Conservation (phyloP, 2,797 vertebrate species). For the Eutrigla gurnardus region DNA sequence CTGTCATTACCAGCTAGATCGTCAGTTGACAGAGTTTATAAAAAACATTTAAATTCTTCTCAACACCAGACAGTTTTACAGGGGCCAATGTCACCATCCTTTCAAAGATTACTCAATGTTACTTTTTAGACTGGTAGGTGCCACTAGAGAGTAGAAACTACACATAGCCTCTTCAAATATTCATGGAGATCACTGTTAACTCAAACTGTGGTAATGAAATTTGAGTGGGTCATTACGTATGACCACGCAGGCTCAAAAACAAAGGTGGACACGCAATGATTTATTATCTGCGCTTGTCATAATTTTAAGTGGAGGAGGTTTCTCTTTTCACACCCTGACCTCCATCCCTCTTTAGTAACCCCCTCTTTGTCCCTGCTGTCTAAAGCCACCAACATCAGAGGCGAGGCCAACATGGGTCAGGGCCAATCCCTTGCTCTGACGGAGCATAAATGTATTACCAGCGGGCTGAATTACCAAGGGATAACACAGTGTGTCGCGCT, state of each 20-base stretch:
- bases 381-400: constrained; percentile 73
- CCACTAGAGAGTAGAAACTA: constrained; percentile 1
- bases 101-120: constrained; percentile 29
- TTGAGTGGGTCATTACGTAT: constrained; percentile 31
- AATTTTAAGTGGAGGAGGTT: constrained; percentile 58
- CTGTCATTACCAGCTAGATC: not conserved
- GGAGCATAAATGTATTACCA: constrained; percentile 81
- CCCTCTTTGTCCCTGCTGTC: constrained; percentile 71
- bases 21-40: constrained; percentile 1
- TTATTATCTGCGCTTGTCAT: constrained; percentile 57
- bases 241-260: constrained; percentile 28
- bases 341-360: constrained; percentile 68
- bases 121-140: constrained; percentile 4
- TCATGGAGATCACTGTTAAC: constrained; percentile 43
- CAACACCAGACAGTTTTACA: not conserved
- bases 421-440: constrained; percentile 79
- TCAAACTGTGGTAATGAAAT: constrained; percentile 44
- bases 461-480: constrained; percentile 74
- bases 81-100: not conserved
- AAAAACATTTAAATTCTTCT: constrained; percentile 19
- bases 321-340: constrained; percentile 65
- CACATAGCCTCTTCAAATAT: constrained; percentile 47
- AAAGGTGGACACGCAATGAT: constrained; percentile 25
- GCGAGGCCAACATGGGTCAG: constrained; percentile 74
- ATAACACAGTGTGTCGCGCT: constrained; percentile 70